These are phyloP conservation scores for Malaclemys terrapin DNA, from an alignment of 2,113 vertebrate genomes.

Conservation along the genomic window DNA sequence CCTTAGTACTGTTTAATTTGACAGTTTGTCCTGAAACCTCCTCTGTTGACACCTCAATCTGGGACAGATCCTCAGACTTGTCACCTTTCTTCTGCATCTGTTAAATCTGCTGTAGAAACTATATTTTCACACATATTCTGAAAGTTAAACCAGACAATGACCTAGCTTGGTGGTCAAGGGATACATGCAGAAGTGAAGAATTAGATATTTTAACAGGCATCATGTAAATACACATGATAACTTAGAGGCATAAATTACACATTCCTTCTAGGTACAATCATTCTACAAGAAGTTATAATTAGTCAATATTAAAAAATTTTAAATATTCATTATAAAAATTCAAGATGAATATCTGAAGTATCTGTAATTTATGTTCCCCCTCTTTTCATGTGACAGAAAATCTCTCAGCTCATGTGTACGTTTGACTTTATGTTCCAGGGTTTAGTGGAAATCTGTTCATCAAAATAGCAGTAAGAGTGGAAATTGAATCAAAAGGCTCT, in stretches of 20 bases:
- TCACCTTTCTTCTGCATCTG: not conserved
- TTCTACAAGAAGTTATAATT: not conserved
- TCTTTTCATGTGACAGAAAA: not conserved
- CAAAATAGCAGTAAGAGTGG: not conserved
- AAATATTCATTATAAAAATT: not conserved
- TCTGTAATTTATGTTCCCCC: too few species aligned
- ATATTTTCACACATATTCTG: not conserved
- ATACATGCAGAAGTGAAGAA: not conserved
- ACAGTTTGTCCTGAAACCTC: not conserved
- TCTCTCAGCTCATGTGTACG: not conserved
- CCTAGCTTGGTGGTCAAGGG: not conserved
- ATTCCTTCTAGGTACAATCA: not conserved
- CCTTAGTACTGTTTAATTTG: not conserved
- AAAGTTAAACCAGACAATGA: not conserved
- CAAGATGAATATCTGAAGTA: not conserved
- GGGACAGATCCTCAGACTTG: not conserved
- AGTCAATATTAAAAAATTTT: not conserved
- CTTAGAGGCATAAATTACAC: not conserved
- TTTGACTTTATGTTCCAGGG: not conserved
- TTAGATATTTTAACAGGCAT: not conserved
- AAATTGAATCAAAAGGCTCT: conserved; percentile 62
- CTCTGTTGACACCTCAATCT: not conserved
- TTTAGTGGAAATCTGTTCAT: conserved; percentile 28
- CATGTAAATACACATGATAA: not conserved
- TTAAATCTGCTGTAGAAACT: not conserved